Evolutionary conservation across 2,888 invertebrate species (phyloP), one percentile per base, ranked within the genome.

Genomic region (Noctua comes): DNA sequence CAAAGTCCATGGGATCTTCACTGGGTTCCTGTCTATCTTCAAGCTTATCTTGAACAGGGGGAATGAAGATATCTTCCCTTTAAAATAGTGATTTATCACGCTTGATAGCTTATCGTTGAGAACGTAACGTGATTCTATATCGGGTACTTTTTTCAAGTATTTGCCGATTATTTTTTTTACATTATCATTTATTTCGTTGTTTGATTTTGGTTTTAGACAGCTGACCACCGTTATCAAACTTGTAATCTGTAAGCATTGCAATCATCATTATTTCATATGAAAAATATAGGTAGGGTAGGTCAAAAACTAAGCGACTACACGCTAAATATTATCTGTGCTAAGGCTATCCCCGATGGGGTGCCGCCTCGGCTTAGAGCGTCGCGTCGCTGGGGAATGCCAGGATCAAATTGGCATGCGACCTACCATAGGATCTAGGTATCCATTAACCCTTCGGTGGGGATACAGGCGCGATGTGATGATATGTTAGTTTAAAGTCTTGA

Each of bases 1-100:
- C 31, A 94, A 59, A 62, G 91, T 92, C 96, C 96, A 96, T 0
- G 96, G 96, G 82, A 96, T 95, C 89, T 93, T 94, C 2, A 96
- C 93, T 0, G 96, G 95, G 16, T 90, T 94, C 43, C 93, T 91
- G 82, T 96, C 95, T 65, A 96, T 92, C 84, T 93, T 95, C 48
- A 96, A 85, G 78, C 91, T 94, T 73, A 96, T 91, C 87, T 92
- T 94, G 85, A 92, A 96, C n/a, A 96, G 80, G 1, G 96, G 96
- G 40, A 96, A 93, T 1, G 93, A 91, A 46, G 92, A 93, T 48
- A 96, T 86, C 88, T 94, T 95, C 1, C 93, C 93, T 24, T 94
- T 90, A 77, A 94, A 95, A 76, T 92, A 93, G 46, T 88, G 91
- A 2, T 94, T 90, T 84, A 96, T 94, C 3, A 91, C 90, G 83